A percentile compares a stretch with the other conserved stretches of the same genome.
phyloP scores from a whole-genome alignment of 2,797 vertebrate genomes.

The Linurgus olivaceus region DNA sequence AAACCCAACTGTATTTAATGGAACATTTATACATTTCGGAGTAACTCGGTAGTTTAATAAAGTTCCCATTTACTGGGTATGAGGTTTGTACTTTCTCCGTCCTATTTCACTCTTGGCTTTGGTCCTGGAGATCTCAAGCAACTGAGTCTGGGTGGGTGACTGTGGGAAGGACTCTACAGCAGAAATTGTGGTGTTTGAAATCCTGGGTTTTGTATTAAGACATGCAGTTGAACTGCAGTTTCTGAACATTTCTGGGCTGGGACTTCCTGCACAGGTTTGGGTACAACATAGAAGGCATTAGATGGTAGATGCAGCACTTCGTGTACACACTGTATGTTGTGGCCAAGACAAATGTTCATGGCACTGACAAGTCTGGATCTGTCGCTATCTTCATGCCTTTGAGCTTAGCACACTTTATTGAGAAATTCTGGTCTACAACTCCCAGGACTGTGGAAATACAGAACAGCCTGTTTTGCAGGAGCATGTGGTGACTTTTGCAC shows the following conservation, averaged over 20 bases:
- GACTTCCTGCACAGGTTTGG: background rate
- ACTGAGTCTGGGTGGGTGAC: background rate
- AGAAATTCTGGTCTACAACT: constrained; percentile 55
- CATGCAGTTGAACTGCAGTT: background rate
- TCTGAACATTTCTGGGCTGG: background rate
- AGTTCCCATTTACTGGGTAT: constrained; percentile 71
- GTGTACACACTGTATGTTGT: background rate
- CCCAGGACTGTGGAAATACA: constrained; percentile 45
- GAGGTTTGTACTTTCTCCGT: constrained; percentile 33
- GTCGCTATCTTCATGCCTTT: constrained; percentile 51
- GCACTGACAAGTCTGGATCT: constrained; percentile 71
- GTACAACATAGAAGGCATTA: background rate
- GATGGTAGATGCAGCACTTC: background rate
- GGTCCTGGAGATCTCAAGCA: background rate
- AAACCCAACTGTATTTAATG: constrained; percentile 79
- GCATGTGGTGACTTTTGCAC: background rate
- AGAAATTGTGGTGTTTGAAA: background rate
- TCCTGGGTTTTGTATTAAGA: background rate
- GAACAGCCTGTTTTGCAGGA: constrained; percentile 20
- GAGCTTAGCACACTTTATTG: constrained; percentile 50
- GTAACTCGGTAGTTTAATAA: constrained; percentile 77
- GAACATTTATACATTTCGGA: constrained; percentile 80
- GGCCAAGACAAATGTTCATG: constrained; percentile 52
- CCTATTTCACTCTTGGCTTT: background rate
- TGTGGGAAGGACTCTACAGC: background rate